Evolutionary conservation across 2,113 vertebrate species (phyloP), one percentile per base, ranked within the genome.

Genomic region (Anoplopoma fimbria): DNA sequence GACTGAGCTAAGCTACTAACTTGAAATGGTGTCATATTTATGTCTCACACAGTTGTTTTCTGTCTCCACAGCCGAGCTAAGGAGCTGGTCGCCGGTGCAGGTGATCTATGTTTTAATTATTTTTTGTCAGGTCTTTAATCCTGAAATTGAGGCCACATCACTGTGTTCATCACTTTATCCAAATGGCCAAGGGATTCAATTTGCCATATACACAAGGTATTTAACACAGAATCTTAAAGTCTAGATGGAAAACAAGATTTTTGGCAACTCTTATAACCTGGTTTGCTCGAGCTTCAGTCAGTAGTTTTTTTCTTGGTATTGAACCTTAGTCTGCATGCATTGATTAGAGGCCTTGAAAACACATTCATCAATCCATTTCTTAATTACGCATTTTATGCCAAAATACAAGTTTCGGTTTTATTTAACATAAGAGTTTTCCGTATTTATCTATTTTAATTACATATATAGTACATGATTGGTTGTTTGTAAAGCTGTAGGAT

Each of bases 41-140:
- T 55, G 25, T 78, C 53, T 88, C 69, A 89, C 36, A 19, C 58
- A 21, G 6, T 77, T 86, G 36, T 69, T 61, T 82, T 85, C 36
- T 86, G 85, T 89, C 38, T 88, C 75, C 36, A 73, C 88, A 96
- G 95, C 69, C 94, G 94, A 17, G 90, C 94, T 0, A 95, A 95
- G 85, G 95, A 96, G 12, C 89, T 94, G 13, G 72, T 95, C 7
- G 69, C 93, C 81, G 83, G 25, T 85, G 79, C 94, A 95, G 95
- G 95, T 96, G 86, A 92, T 65, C 27, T 71, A 36, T 55, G 45
- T 64, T 69, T 76, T 10, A 62, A 74, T 89, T 57, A 36, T 27
- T 89, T 45, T 34, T n/a, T 45, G 1, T 61, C 31, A 31, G 1
- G 4, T 45, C 5, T 33, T 17, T 38, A 25, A 60, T 10, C 45